phyloP scores from a whole-genome alignment of 2,888 invertebrate genomes.

The Julus scandinavius region DNA sequence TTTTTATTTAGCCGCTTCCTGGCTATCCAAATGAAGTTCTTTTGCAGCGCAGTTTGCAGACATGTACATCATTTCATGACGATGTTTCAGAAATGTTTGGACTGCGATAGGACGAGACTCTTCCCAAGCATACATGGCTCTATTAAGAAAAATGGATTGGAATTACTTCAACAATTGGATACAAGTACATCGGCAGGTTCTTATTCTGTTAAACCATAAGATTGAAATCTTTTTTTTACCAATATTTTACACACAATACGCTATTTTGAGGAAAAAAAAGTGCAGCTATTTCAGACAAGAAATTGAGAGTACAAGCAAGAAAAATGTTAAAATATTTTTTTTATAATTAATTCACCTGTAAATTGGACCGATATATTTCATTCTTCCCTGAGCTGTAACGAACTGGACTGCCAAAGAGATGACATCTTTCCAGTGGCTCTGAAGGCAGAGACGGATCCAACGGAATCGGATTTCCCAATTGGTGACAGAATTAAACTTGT shows the following conservation, averaged over 20 bases:
- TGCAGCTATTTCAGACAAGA: background rate
- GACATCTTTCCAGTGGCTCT: constrained; percentile 75
- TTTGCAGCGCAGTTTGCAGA: constrained; percentile 78
- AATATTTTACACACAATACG: background rate
- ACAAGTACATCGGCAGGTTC: no score
- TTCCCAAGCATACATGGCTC: constrained; percentile 83
- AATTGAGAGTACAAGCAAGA: no score
- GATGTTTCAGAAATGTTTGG: constrained; percentile 77
- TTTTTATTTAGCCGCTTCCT: constrained; percentile 3
- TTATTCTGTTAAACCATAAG: background rate
- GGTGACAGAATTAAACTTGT: constrained; percentile 73
- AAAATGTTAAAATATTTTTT: background rate
- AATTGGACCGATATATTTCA: constrained; percentile 90
- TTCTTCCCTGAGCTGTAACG: constrained; percentile 84
- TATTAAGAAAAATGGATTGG: constrained; percentile 61
- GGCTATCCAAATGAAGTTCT: constrained; percentile 73
- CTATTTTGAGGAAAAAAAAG: no score
- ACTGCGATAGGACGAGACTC: constrained; percentile 75
- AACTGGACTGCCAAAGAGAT: constrained; percentile 78
- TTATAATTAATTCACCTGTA: constrained; percentile 75
- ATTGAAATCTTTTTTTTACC: background rate
- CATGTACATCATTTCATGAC: constrained; percentile 85
- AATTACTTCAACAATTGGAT: no score
- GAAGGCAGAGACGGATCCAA: constrained; percentile 83
- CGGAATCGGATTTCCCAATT: constrained; percentile 81